Percentiles rank a stretch among this genome's conserved stretches.
phyloP scores from a whole-genome alignment of 1,140 invertebrate genomes.

The Zaprionus davidi region DNA sequence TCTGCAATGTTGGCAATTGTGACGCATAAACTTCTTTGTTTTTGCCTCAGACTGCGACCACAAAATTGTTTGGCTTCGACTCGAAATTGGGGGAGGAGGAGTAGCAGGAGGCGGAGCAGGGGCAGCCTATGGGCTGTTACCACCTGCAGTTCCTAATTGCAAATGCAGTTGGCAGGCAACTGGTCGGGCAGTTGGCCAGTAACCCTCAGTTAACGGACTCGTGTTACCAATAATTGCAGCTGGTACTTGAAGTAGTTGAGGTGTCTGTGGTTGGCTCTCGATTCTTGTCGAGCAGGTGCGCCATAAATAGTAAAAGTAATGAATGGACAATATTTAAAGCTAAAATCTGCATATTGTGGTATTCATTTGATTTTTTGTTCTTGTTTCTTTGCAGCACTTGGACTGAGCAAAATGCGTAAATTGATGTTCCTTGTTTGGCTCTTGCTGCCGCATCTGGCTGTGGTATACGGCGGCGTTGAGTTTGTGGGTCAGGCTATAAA shows the following conservation, averaged over 20 bases:
- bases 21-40: constrained; percentile 49
- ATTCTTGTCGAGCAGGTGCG: constrained; percentile 18
- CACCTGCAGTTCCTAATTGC: constrained; percentile 35
- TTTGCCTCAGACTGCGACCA: constrained; percentile 37
- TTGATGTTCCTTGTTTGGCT: constrained; percentile 30
- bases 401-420: constrained; percentile 49
- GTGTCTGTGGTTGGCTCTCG: constrained; percentile 59
- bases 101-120: not conserved
- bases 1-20: constrained; percentile 30
- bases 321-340: not conserved
- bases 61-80: constrained; percentile 72
- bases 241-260: constrained; percentile 22
- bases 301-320: constrained; percentile 1
- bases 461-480: constrained; percentile 46
- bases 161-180: constrained; percentile 8
- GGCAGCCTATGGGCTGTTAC: not conserved
- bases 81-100: constrained; percentile 7
- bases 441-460: constrained; percentile 11
- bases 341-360: not conserved
- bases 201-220: constrained; percentile 25
- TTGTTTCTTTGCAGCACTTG: constrained; percentile 37
- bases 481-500: constrained; percentile 61
- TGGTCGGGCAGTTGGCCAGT: constrained; percentile 2
- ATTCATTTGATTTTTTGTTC: constrained; percentile 11
- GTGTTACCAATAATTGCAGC: constrained; percentile 69